phyloP scores from a whole-genome alignment of 2,113 vertebrate species.

The Tauraco erythrolophus region DNA sequence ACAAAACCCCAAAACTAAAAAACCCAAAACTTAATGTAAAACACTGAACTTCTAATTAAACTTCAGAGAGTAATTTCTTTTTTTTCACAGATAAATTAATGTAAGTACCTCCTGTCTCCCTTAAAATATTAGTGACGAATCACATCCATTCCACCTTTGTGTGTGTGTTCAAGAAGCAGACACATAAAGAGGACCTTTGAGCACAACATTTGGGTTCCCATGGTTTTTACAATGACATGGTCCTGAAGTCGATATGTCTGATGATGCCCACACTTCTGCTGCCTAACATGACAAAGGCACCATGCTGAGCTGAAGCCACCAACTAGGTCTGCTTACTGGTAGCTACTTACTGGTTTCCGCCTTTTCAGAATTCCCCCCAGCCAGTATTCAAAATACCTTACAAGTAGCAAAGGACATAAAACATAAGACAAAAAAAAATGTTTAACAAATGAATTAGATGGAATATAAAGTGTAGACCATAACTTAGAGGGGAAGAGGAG shows the following conservation, averaged over 20 bases:
- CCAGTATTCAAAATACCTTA: neutral
- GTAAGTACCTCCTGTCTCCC: neutral
- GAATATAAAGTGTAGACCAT: neutral
- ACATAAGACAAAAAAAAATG: neutral
- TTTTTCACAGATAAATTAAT: neutral
- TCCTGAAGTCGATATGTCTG: neutral
- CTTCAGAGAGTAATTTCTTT: neutral
- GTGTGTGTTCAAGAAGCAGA: neutral
- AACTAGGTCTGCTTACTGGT: neutral
- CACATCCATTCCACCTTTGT: neutral
- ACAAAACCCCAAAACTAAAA: no score
- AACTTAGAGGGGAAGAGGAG: neutral
- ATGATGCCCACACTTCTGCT: neutral
- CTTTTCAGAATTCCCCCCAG: neutral
- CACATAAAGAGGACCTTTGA: neutral
- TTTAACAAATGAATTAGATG: neutral
- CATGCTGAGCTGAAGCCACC: neutral
- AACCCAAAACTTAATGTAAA: neutral
- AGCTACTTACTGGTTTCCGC: neutral
- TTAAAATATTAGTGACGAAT: neutral
- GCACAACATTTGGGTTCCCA: neutral
- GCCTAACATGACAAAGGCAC: neutral
- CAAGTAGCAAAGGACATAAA: neutral
- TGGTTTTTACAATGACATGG: neutral
- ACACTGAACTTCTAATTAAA: neutral